phyloP scores from a whole-genome alignment of 2,797 vertebrate species.

The Lepidocolaptes lacrymiger region DNA sequence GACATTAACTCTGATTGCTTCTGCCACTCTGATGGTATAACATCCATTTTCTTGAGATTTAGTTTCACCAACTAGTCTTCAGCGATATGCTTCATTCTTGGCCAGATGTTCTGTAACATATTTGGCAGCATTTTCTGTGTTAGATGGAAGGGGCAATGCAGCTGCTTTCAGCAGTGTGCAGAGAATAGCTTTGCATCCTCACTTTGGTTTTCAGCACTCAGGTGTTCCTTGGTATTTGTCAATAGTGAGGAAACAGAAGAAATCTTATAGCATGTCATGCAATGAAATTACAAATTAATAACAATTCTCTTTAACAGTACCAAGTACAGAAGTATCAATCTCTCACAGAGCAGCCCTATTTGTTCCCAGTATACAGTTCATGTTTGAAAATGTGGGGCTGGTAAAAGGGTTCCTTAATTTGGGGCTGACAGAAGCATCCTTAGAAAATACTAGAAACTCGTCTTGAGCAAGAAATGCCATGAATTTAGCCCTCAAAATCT shows the following conservation, averaged over 20 bases:
- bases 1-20: not conserved
- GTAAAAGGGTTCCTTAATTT: not conserved
- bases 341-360: not conserved
- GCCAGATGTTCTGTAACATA: not conserved
- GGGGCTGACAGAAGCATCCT: not conserved
- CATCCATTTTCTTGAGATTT: not conserved
- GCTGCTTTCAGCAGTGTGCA: not conserved
- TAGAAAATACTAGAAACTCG: not conserved
- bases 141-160: not conserved
- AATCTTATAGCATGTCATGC: not conserved
- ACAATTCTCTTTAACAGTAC: not conserved
- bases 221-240: not conserved
- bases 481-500: not conserved
- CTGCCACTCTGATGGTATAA: not conserved
- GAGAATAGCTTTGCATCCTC: not conserved
- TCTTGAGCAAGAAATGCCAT: not conserved
- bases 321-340: not conserved
- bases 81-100: not conserved
- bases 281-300: not conserved
- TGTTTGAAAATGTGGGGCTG: not conserved
- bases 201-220: not conserved
- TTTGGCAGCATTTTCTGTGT: not conserved
- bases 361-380: not conserved
- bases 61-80: not conserved
- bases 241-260: not conserved